Evolutionary conservation across 1,140 invertebrate genomes (phyloP), one percentile per base, ranked within the genome.

Genomic region (Nixonia krombeini): DNA sequence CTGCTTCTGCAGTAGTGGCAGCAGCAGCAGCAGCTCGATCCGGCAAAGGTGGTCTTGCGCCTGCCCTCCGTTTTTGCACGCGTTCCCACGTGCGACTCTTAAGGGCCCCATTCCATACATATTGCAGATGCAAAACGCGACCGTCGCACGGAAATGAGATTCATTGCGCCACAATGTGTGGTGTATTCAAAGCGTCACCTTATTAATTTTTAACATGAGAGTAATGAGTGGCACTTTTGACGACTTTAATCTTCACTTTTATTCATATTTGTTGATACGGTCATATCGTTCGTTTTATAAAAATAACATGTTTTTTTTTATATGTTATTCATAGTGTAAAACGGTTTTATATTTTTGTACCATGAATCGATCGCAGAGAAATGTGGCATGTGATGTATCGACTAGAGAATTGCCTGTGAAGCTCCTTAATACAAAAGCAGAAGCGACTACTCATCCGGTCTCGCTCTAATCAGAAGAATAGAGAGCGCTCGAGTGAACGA

Each of bases 401-500:
- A 35, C 2, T 35, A 13, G 10, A 13, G 33, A 35, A 13, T 12
- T 4, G 12, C 9, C 12, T 35, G 13, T 13, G 2, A 35, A 13
- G 12, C 33, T 35, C 33, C 41, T 57, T 31, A 62, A 62, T 40
- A 15, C 51, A 23, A 42, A 57, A 56, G 41, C 33, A 37, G 35
- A 45, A 58, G 15, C 38, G n/a, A 37, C 53, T 26, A 61, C 49
- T 61, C 40, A 45, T 41, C 38, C 56, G 52, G 42, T 42, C 57
- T 44, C 57, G 49, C 49, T 51, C 50, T 64, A 67, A 68, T 72
- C 59, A 57, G 47, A 35, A 55, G 57, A 56, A 65, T 63, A 62
- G 51, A 55, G 38, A 57, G 63, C 49, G 62, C 53, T 61, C 38
- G 47, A 59, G 66, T 40, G 62, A 74, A 72, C 63, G 61, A 63